Evolutionary conservation across 2,797 vertebrate genomes (phyloP), one percentile per base, ranked within the genome.

Genomic region (Eulemur rubriventer): DNA sequence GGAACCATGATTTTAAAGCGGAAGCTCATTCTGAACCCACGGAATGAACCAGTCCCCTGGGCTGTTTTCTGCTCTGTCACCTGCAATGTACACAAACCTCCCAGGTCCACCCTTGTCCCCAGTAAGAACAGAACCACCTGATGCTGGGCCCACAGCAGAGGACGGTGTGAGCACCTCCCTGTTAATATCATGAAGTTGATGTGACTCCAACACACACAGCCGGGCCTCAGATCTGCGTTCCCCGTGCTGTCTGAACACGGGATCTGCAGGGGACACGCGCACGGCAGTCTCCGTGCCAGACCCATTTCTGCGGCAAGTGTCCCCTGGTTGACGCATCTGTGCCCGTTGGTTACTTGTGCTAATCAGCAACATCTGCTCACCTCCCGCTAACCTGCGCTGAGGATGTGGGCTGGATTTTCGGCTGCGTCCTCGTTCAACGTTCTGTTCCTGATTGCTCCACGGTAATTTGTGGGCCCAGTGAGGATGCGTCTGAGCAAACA

Each of bases 241-340:
- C 18, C 2, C 0, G 0, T 0, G 0, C 48, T 1, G 20, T 33
- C 4, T 33, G 5, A 55, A 26, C 4, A 2, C 61, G 22, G 41
- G 24, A 9, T 1, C 38, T 0, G 38, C 0, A 0, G 1, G 30
- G 1, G 26, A 2, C 10, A 1, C 0, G 41, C 8, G 13, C 4
- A 1, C 0, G 0, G 30, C 38, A 7, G 48, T 75, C 63, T 28
- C 35, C 63, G 6, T 7, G 33, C 12, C 5, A n/a, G 46, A 5
- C 86, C 48, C 41, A 35, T 22, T 33, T 22, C 69, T 1, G 0
- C 17, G 1, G 14, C 46, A 41, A 35, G 75, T 9, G 46, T 75
- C 13, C 0, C 24, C 0, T 22, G 6, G 4, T n/a, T 5, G 6
- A 17, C 9, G 20, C 0, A 0, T 6, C 61, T 7, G 14, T 0